Evolutionary conservation across 2,113 vertebrate genomes (phyloP).

Genomic region (Paramisgurnus dabryanus): DNA sequence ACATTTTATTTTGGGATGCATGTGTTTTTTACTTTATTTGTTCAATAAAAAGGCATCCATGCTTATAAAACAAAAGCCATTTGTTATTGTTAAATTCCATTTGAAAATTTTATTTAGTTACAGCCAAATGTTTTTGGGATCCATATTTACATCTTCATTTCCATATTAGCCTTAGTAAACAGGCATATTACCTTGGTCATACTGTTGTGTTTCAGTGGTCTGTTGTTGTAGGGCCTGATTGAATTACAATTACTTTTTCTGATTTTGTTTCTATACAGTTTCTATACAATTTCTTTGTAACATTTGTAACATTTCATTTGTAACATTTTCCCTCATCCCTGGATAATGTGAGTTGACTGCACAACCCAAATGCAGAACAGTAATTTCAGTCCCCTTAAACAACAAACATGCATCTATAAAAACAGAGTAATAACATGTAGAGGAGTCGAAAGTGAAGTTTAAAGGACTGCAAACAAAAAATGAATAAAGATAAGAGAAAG

Average conservation of each 20-base stretch:
- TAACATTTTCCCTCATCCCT: no score
- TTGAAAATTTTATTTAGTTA: no score
- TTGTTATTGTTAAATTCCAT: no score
- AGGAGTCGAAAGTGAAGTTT: not conserved
- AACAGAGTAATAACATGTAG: not conserved
- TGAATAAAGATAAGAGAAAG: not conserved
- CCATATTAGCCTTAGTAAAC: not conserved
- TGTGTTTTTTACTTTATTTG: no score
- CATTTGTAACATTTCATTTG: no score
- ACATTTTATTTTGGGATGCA: no score
- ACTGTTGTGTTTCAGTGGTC: not conserved
- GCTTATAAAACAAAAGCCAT: no score
- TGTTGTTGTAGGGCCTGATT: not conserved
- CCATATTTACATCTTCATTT: not conserved
- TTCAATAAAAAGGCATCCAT: no score
- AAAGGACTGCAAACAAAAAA: not conserved
- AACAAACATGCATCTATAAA: constrained; percentile 3
- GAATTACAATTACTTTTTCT: not conserved
- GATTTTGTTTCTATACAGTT: constrained; percentile 1
- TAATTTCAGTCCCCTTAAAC: constrained; percentile 15
- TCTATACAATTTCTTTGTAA: not conserved
- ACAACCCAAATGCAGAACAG: not conserved
- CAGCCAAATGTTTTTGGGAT: no score
- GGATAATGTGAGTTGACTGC: not conserved
- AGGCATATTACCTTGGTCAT: not conserved